Conservation (phyloP, 2,888 invertebrate species). For the Agonopterix arenella region DNA sequence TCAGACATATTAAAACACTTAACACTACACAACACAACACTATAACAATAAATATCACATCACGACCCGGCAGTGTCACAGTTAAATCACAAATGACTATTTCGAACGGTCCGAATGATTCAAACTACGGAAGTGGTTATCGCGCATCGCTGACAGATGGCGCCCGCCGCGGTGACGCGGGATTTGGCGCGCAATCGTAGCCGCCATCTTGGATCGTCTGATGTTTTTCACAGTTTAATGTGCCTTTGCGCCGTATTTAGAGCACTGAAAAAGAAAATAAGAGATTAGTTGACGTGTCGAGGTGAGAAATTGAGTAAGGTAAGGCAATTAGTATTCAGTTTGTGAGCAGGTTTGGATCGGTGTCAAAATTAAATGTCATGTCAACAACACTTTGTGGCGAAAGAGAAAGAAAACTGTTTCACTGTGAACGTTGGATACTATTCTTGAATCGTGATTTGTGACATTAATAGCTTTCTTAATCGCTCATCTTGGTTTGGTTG, state of each 20-base stretch:
- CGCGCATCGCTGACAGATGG: slow-evolving; percentile 47
- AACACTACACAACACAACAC: slow-evolving; percentile 32
- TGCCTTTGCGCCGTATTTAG: slow-evolving; percentile 51
- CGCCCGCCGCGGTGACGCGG: slow-evolving; percentile 37
- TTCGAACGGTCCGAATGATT: slow-evolving; percentile 57
- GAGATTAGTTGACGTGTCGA: slow-evolving; percentile 43
- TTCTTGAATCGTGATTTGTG: no score
- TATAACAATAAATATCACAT: slow-evolving; percentile 41
- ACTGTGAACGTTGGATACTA: no score
- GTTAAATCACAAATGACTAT: slow-evolving; percentile 56
- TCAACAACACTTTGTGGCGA: slow-evolving; percentile 20
- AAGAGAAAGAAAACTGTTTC: slow-evolving; percentile 2
- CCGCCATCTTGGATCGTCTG: slow-evolving; percentile 57
- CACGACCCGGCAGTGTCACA: slow-evolving; percentile 55
- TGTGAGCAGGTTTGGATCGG: slow-evolving; percentile 32
- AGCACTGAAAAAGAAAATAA: slow-evolving; percentile 65
- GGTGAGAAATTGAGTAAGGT: slow-evolving; percentile 51
- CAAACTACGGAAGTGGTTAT: slow-evolving; percentile 47
- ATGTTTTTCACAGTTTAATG: slow-evolving; percentile 62
- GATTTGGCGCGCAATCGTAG: slow-evolving; percentile 56
- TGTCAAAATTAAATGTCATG: slow-evolving; percentile 47
- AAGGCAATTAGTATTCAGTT: slow-evolving; percentile 41
- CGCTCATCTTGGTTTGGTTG: no score
- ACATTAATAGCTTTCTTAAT: no score
- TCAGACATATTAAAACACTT: slow-evolving; percentile 73